Percentiles rank a stretch among this genome's conserved stretches.
phyloP scores from a whole-genome alignment of 1,140 invertebrate genomes.

The Penaeus japonicus region DNA sequence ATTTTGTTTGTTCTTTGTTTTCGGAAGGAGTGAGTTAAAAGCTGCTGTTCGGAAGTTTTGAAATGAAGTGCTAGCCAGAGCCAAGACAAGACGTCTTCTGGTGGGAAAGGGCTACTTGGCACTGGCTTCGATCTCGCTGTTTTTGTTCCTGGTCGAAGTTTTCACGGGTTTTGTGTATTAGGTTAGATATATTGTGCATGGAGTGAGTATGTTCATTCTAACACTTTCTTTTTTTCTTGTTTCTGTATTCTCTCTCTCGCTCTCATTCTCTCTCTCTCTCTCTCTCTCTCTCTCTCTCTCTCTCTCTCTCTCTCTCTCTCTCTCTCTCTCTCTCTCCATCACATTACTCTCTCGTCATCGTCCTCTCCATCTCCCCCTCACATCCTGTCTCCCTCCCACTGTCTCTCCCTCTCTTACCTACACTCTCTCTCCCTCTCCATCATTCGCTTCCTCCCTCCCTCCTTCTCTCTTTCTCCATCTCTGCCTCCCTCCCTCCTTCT shows the following conservation, averaged over 20 bases:
- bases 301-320: not conserved
- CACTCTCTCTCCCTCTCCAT: not conserved
- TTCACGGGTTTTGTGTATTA: too few species aligned
- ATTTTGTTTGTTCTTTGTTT: too few species aligned
- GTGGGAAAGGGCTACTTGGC: too few species aligned
- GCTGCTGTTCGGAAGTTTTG: too few species aligned
- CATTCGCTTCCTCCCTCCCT: not conserved
- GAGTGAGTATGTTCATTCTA: too few species aligned
- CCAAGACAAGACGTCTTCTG: too few species aligned
- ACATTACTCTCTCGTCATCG: not conserved
- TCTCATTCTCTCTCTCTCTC: not conserved
- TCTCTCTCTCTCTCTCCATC: not conserved
- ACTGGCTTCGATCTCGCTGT: too few species aligned
- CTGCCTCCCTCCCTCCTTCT: not conserved
- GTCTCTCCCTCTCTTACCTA: not conserved
- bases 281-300: not conserved
- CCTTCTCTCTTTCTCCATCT: not conserved
- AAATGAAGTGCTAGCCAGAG: too few species aligned
- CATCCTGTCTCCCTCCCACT: not conserved
- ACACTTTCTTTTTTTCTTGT: not conserved
- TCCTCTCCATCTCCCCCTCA: not conserved
- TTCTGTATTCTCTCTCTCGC: not conserved
- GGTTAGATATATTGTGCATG: too few species aligned
- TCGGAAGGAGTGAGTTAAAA: too few species aligned
- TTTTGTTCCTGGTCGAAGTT: too few species aligned